Conservation (phyloP, 2,113 vertebrate genomes). For the Mirounga angustirostris region DNA sequence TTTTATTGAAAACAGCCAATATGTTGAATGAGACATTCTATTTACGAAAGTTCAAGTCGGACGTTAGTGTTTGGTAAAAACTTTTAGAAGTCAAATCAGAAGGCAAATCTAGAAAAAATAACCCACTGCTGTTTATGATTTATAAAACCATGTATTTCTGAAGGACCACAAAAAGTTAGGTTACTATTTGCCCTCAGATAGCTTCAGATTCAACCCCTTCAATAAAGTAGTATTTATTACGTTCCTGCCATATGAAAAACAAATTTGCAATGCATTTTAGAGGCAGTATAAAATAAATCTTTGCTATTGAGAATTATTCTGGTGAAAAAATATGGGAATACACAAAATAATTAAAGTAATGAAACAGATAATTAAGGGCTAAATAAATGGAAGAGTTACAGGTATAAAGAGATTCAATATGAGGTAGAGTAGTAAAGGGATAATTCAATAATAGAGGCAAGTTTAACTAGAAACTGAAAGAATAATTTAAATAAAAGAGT, state of each 20-base stretch:
- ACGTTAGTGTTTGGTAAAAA: background rate
- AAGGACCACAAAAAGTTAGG: background rate
- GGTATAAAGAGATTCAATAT: background rate
- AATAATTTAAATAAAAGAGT: background rate
- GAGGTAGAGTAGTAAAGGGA: background rate
- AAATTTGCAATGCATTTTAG: background rate
- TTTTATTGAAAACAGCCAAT: conserved; percentile 51
- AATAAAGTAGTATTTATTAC: background rate
- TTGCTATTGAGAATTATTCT: background rate
- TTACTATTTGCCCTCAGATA: background rate
- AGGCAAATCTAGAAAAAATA: background rate
- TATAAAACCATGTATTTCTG: background rate
- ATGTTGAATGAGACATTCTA: background rate
- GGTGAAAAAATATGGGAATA: background rate
- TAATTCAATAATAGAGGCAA: background rate
- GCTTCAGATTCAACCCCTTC: background rate
- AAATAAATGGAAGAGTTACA: background rate
- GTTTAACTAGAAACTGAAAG: background rate
- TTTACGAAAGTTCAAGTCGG: conserved; percentile 43
- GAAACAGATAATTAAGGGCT: background rate
- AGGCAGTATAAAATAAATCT: background rate
- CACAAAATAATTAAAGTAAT: background rate
- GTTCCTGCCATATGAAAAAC: background rate
- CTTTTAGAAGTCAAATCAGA: conserved; percentile 15
- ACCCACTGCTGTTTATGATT: background rate